phyloP scores from a whole-genome alignment of 2,888 invertebrate genomes.

The Nemapogon koenigi region DNA sequence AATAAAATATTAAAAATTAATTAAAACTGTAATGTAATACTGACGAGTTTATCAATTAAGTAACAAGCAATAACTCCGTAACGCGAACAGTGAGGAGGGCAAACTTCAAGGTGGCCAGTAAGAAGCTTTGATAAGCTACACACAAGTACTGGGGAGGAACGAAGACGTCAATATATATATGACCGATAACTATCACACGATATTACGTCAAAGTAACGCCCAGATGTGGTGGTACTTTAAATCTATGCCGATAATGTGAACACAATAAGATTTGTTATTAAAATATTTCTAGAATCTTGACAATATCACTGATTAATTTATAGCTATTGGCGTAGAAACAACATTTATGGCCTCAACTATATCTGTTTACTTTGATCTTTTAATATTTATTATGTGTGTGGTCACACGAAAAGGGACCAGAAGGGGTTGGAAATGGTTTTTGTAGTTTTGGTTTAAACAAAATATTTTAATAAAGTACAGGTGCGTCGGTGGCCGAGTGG shows the following conservation, averaged over 20 bases:
- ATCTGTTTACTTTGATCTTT: too few relatives aligned
- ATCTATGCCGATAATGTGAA: constrained; percentile 45
- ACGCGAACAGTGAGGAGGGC: constrained; percentile 13
- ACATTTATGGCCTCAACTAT: too few relatives aligned
- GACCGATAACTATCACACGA: constrained; percentile 50
- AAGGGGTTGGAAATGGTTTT: too few relatives aligned
- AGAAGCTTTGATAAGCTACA: constrained; percentile 57
- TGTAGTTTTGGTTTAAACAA: too few relatives aligned
- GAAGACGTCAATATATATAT: constrained; percentile 57
- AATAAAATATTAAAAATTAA: constrained; percentile 1
- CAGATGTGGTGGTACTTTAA: constrained; percentile 50
- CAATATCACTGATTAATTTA: constrained; percentile 8
- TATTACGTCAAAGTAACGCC: constrained; percentile 62
- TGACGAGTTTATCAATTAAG: constrained; percentile 1
- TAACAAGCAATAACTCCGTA: constrained; percentile 1
- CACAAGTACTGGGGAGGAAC: constrained; percentile 46
- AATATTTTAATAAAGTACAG: too few relatives aligned
- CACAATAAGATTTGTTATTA: constrained; percentile 36
- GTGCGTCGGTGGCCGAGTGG: too few relatives aligned
- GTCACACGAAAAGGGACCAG: too few relatives aligned
- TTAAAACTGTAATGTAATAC: constrained; percentile 9
- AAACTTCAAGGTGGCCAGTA: constrained; percentile 2
- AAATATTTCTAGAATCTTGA: constrained; percentile 23
- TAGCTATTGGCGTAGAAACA: too few relatives aligned
- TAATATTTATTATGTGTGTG: too few relatives aligned